These are phyloP conservation scores for Cavia aperea DNA, from an alignment of 2,113 vertebrate species.

Conservation along the genomic window DNA sequence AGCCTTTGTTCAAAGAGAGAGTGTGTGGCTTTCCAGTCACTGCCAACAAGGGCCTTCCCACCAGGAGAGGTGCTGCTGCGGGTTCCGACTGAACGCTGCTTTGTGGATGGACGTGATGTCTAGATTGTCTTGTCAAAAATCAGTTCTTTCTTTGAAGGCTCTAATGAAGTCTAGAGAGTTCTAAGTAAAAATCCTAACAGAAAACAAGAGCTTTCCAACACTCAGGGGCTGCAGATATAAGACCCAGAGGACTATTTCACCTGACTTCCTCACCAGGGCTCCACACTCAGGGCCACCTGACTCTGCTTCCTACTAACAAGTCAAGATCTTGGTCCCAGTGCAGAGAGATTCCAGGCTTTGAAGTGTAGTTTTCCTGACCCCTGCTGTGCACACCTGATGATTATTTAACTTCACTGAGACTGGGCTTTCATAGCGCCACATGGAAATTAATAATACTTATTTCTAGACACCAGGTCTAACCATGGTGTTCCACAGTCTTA, in stretches of 20 bases:
- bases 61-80: background rate
- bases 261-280: background rate
- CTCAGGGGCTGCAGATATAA: rapidly evolving
- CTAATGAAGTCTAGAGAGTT: background rate
- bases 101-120: background rate
- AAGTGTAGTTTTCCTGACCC: background rate
- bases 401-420: background rate
- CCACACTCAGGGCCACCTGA: rapidly evolving
- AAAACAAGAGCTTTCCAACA: background rate
- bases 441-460: background rate
- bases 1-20: background rate
- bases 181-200: background rate
- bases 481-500: background rate
- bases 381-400: no score
- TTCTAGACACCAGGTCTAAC: background rate
- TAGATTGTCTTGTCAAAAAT: background rate
- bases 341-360: background rate
- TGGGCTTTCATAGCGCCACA: background rate
- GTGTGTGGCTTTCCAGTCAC: background rate
- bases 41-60: background rate
- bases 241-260: no score
- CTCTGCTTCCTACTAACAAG: background rate
- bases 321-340: background rate
- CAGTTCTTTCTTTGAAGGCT: background rate
- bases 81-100: background rate